Conservation (phyloP, 1,140 invertebrate species). For the Anthonomus grandis region DNA sequence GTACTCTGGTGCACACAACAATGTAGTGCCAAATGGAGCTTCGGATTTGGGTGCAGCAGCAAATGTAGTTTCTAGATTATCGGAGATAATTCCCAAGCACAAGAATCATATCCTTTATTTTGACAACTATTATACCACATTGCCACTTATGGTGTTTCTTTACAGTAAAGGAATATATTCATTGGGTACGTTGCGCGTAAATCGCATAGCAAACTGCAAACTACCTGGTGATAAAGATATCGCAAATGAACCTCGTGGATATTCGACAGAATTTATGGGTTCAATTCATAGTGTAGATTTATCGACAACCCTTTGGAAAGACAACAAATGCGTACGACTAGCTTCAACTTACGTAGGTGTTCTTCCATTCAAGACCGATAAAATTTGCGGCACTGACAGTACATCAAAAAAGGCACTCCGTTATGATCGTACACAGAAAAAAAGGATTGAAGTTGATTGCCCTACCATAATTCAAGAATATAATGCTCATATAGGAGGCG, state of each 20-base stretch:
- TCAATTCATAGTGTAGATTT: conserved; percentile 3
- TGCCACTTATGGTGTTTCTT: too few relatives aligned
- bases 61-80: too few relatives aligned
- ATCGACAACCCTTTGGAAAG: conserved; percentile 1
- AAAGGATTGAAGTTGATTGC: conserved; percentile 15
- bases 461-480: conserved; percentile 16
- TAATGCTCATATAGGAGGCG: conserved; percentile 25
- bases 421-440: conserved; percentile 19
- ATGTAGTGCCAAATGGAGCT: conserved; percentile 6
- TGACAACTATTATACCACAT: too few relatives aligned
- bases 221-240: conserved; percentile 3
- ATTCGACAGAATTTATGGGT: conserved; percentile 5
- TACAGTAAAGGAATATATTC: too few relatives aligned
- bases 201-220: conserved; percentile 2
- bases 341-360: conserved; percentile 8
- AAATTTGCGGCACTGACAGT: too few relatives aligned
- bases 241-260: neutral
- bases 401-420: too few relatives aligned
- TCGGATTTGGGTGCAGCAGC: too few relatives aligned
- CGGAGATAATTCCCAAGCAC: too few relatives aligned
- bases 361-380: conserved; percentile 1
- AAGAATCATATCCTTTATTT: too few relatives aligned
- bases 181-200: neutral
- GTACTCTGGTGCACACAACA: too few relatives aligned
- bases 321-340: conserved; percentile 3